Conservation (phyloP, 2,797 vertebrate species). For the Anguilla pacifica region DNA sequence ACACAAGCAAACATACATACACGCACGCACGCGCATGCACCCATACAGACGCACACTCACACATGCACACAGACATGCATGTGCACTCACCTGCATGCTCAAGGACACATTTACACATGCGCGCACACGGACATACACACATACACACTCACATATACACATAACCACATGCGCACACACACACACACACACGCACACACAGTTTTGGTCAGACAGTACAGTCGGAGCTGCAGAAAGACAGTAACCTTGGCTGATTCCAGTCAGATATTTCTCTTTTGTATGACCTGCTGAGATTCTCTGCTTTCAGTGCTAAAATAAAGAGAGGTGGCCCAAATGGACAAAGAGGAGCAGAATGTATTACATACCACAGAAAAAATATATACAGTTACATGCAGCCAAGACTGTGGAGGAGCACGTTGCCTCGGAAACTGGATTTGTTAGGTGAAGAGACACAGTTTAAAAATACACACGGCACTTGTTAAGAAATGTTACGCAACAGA, state of each 20-base stretch:
- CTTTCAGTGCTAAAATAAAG: neutral
- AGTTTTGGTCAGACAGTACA: neutral
- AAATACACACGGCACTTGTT: constrained; percentile 63
- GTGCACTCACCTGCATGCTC: neutral
- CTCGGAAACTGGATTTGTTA: constrained; percentile 74
- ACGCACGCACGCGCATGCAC: neutral
- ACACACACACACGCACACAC: neutral
- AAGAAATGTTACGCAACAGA: constrained; percentile 71
- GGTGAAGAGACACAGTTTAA: constrained; percentile 66
- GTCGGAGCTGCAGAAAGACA: neutral
- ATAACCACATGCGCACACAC: neutral
- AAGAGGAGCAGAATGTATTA: neutral
- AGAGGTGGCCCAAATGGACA: neutral
- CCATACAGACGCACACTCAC: neutral
- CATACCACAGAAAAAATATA: neutral
- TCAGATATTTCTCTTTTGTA: neutral
- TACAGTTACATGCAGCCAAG: constrained; percentile 19
- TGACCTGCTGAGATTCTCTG: neutral
- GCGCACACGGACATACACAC: neutral
- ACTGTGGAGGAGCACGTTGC: constrained; percentile 60
- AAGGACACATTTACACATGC: neutral
- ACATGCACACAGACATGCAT: neutral
- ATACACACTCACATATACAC: neutral
- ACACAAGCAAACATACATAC: no score
- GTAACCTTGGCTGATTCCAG: neutral